A percentile compares a stretch with the other conserved stretches of the same genome.
phyloP scores from a whole-genome alignment of 2,888 invertebrate genomes.

The Aspidiotus rigidus region DNA sequence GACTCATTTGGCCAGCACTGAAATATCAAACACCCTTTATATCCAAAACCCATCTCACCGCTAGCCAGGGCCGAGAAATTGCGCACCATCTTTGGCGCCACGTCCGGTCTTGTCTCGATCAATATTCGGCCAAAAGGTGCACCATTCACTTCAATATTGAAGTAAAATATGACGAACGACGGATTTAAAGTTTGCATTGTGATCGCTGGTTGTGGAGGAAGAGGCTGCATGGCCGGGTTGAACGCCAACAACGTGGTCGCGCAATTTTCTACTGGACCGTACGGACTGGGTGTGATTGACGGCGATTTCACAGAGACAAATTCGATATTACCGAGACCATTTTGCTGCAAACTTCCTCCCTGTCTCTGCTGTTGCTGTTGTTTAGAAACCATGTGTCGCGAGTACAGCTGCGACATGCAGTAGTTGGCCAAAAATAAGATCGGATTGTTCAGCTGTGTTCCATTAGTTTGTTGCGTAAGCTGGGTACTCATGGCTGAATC shows the following conservation, averaged over 20 bases:
- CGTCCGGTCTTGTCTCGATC: constrained; percentile 66
- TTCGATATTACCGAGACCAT: constrained; percentile 41
- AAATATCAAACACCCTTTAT: constrained; percentile 69
- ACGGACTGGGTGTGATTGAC: constrained; percentile 17
- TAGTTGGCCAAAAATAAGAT: constrained; percentile 65
- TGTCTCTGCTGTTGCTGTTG: constrained; percentile 17
- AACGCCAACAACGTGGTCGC: constrained; percentile 29
- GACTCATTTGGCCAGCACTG: constrained; percentile 76
- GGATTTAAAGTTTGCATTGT: constrained; percentile 22
- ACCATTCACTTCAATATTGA: constrained; percentile 66
- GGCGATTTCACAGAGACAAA: constrained; percentile 28
- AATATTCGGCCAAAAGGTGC: constrained; percentile 61
- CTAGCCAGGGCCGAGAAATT: constrained; percentile 64
- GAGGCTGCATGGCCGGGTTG: constrained; percentile 23
- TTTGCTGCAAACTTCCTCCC: background rate
- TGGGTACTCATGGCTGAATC: constrained; percentile 44
- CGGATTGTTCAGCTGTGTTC: constrained; percentile 49
- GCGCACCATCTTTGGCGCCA: constrained; percentile 70
- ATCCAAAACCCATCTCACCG: constrained; percentile 65
- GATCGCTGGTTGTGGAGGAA: constrained; percentile 19
- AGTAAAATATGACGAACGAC: constrained; percentile 52
- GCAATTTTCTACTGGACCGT: constrained; percentile 22
- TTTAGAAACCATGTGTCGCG: constrained; percentile 25
- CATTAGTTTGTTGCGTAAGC: constrained; percentile 37
- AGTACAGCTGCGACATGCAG: constrained; percentile 59